A percentile compares a stretch with the other conserved stretches of the same genome.
Conservation (phyloP, 2,797 vertebrate species). For the Rhynchotus rufescens region DNA sequence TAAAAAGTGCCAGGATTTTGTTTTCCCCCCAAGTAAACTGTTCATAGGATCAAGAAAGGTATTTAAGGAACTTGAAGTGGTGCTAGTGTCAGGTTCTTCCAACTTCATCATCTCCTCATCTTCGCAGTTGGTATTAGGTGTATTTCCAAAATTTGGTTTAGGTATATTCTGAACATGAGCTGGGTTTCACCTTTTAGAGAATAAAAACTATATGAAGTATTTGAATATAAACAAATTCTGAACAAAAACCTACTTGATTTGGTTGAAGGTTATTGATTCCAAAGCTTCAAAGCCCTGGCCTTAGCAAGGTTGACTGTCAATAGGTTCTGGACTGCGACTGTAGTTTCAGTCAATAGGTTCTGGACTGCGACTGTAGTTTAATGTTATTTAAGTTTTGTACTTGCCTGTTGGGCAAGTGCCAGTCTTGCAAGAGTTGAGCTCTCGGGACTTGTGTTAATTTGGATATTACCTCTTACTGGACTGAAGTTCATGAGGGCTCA, state of each 20-base stretch:
- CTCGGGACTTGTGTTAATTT: not conserved
- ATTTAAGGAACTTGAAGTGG: not conserved
- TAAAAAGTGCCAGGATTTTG: not conserved
- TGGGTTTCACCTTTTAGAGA: not conserved
- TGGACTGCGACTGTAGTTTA: not conserved
- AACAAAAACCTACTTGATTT: fast-evolving
- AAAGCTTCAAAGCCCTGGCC: fast-evolving
- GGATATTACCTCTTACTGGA: not conserved
- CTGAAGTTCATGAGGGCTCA: not conserved
- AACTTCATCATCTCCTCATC: not conserved
- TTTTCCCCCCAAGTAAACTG: not conserved
- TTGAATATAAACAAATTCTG: not conserved
- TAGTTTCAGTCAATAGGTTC: not conserved
- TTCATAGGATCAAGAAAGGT: not conserved
- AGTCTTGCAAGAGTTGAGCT: not conserved
- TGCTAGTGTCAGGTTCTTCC: not conserved
- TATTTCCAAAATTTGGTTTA: not conserved
- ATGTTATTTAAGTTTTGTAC: not conserved
- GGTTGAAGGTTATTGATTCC: not conserved
- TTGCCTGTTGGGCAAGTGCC: not conserved
- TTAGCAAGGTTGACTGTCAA: not conserved
- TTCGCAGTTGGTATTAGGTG: not conserved
- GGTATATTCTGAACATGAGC: not conserved
- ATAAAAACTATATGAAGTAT: not conserved
- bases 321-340: not conserved